Evolutionary conservation across 2,797 vertebrate species (phyloP), one percentile per base, ranked within the genome.

Genomic region (Malacoctenus gilli): DNA sequence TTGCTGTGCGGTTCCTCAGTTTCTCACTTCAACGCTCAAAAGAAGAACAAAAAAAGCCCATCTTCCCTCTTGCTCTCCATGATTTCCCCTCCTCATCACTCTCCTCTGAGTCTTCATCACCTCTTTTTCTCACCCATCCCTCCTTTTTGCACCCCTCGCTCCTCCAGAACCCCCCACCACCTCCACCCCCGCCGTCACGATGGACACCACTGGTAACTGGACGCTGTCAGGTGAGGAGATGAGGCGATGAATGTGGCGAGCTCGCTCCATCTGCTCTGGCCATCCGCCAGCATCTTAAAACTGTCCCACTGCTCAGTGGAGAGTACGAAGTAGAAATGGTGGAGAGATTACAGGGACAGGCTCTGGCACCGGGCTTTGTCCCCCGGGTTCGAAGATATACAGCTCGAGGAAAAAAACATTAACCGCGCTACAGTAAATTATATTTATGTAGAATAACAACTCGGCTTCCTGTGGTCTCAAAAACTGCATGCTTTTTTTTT

Each of bases 141-240:
- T 79, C 77, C 82, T 80, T 72, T 83, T 72, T 89, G 59, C 82
- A 80, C 82, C 77, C 86, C 74, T 73, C 80, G 15, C 79, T 80
- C 75, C 88, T 84, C 82, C 80, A 92, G 91, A 89, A 67, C 52
- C 68, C 77, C 72, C 69, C 73, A 72, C 68, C 56, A 74, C 62
- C 58, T 72, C 69, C 73, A 72, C 68, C 56, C 72, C 62, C 58
- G 58, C 68, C 56, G 64, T 81, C 75, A 77, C 43, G 68, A 88
- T 8, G 87, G 82, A 88, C 77, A 72, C 73, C 81, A 83, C 86
- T 62, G 82, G 59, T 87, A 91, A 90, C 88, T 80, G 84, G 89
- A 88, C 85, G 1, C 66, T 85, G 80, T 73, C 90, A 93, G 91
- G 91, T 92, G 90, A 92, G 21, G 19, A 22, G 30, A 16, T 32